Conservation (phyloP, 1,140 invertebrate genomes). For the Bradynema listronoti region DNA sequence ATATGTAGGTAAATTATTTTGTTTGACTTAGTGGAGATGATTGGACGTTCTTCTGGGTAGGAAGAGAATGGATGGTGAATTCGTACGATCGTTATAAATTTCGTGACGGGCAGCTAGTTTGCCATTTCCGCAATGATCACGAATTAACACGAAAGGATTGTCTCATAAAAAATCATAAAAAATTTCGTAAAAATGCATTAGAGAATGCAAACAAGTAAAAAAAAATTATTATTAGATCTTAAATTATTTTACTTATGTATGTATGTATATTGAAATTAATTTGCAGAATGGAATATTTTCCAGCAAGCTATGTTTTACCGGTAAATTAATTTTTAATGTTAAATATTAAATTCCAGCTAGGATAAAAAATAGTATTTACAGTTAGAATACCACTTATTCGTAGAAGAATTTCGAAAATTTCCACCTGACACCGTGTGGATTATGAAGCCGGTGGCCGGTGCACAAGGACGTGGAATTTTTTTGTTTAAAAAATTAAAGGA, state of each 20-base stretch:
- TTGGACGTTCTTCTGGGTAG: conserved; percentile 63
- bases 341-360: conserved; percentile 5
- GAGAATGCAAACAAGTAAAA: conserved; percentile 45
- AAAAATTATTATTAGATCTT: conserved; percentile 10
- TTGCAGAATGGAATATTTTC: conserved; percentile 60
- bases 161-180: conserved; percentile 62
- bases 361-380: conserved; percentile 41
- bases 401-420: conserved; percentile 62
- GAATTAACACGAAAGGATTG: conserved; percentile 62
- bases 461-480: conserved; percentile 62
- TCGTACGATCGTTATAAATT: conserved; percentile 61
- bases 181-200: conserved; percentile 57
- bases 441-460: conserved; percentile 62
- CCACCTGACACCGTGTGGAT: conserved; percentile 61
- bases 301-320: conserved; percentile 61
- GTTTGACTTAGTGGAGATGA: conserved; percentile 59
- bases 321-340: conserved; percentile 53
- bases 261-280: background rate
- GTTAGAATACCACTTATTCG: conserved; percentile 63
- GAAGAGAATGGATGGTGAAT: conserved; percentile 60
- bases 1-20: conserved; percentile 1
- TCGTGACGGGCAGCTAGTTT: conserved; percentile 61
- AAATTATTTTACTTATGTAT: conserved; percentile 2
- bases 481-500: conserved; percentile 61
- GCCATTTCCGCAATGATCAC: conserved; percentile 63